phyloP scores from a whole-genome alignment of 2,888 invertebrate species.

The Synergus umbraculus region DNA sequence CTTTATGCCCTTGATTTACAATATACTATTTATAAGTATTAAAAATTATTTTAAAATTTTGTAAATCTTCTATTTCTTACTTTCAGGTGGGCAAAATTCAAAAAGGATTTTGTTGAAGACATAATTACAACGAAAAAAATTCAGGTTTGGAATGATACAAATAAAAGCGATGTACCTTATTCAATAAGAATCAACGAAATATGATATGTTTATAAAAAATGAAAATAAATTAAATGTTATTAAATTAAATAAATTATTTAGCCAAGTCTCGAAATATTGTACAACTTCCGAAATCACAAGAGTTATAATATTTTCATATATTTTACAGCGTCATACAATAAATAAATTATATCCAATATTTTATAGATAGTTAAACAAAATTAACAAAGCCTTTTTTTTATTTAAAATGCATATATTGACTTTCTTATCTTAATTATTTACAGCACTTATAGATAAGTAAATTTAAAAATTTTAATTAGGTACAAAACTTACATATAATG shows the following conservation, averaged over 20 bases:
- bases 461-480: neutral
- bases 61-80: constrained; percentile 34
- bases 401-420: neutral
- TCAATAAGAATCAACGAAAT: constrained; percentile 81
- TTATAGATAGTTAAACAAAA: neutral
- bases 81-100: constrained; percentile 79
- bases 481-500: constrained; percentile 11
- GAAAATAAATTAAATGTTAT: neutral
- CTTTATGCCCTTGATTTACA: no score
- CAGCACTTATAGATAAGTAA: neutral
- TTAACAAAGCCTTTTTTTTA: neutral
- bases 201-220: neutral
- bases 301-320: no score
- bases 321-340: neutral
- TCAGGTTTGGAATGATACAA: constrained; percentile 80
- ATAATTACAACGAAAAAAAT: constrained; percentile 77
- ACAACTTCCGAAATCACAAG: no score
- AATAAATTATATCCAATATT: neutral
- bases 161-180: constrained; percentile 83
- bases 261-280: no score
- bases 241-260: no score
- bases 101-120: constrained; percentile 78
- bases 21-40: no score
- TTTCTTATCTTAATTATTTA: neutral
- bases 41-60: neutral